These are phyloP conservation scores for Listrodromus nycthemerus DNA, from an alignment of 2,888 invertebrate species.

Conservation along the genomic window DNA sequence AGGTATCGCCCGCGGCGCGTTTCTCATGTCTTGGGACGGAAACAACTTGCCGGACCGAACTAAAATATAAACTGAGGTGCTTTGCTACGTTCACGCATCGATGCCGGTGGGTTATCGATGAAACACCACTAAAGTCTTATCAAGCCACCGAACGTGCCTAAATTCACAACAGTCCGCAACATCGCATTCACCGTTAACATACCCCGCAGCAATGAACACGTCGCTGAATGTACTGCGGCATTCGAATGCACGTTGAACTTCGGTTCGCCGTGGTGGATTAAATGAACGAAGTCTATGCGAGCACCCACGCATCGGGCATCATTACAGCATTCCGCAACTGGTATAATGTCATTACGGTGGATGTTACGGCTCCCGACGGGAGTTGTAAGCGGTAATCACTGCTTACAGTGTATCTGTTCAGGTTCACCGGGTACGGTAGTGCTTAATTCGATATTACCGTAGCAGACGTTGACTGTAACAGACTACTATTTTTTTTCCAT, in stretches of 20 bases:
- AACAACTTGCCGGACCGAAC: not conserved
- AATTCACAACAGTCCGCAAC: slow-evolving; percentile 1
- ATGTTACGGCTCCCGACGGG: slow-evolving; percentile 67
- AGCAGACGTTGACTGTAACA: not conserved
- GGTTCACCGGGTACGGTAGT: slow-evolving; percentile 23
- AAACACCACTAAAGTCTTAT: slow-evolving; percentile 27
- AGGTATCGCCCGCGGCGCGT: slow-evolving; percentile 43
- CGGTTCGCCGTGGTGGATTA: slow-evolving; percentile 71
- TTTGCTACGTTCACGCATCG: slow-evolving; percentile 24
- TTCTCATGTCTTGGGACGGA: not conserved
- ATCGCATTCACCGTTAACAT: slow-evolving; percentile 53
- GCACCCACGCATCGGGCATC: slow-evolving; percentile 76
- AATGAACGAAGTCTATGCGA: slow-evolving; percentile 66
- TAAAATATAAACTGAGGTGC: slow-evolving; percentile 28
- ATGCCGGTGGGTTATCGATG: slow-evolving; percentile 53
- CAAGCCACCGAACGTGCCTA: slow-evolving; percentile 51
- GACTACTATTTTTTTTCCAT: slow-evolving; percentile 13
- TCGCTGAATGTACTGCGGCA: slow-evolving; percentile 51
- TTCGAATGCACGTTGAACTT: slow-evolving; percentile 40
- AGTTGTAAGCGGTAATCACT: slow-evolving; percentile 54
- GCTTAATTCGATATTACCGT: slow-evolving; percentile 22
- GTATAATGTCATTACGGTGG: slow-evolving; percentile 77
- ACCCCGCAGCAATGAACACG: slow-evolving; percentile 63
- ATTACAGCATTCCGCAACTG: slow-evolving; percentile 73
- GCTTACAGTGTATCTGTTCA: slow-evolving; percentile 41